Base-by-base conservation (phyloP, 2,113 vertebrate genomes). In the Apeltes quadracus region DNA sequence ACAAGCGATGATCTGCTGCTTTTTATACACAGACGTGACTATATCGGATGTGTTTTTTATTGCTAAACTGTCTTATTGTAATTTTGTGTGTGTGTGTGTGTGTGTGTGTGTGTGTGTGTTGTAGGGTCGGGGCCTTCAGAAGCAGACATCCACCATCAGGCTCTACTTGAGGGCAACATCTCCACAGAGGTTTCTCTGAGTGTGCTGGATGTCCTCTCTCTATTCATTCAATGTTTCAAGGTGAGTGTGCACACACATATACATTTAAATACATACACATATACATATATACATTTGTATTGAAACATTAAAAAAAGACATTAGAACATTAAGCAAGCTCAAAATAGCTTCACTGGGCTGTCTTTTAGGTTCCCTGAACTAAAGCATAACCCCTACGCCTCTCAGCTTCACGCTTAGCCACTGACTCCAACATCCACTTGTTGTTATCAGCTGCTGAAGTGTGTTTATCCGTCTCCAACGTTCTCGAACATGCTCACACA, bases 221-320 rank as follows among this genome's bases (percentile, higher is more conserved):
- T 96, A 81, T 98, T 99, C 84, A 95, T 92, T 23, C 97, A 97
- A 85, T 95, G 94, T 74, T 98, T 98, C 83, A 98, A 97, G 97
- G 97, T 99, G 76, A 93, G 13, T 18, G 3, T 1, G 6, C n/a
- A 9, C 58, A 61, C 41, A 29, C 29, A 39, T 10, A 25, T 36
- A 56, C 53, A 62, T 39, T 22, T 23, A 46, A 36, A 29, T 36
- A 27, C 54, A 64, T n/a, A n/a, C n/a, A n/a, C n/a, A n/a, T n/a
- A n/a, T 34, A 68, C 55, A 20, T 59, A 57, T 73, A 59, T 34
- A 43, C 1, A 10, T 50, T 50, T 22, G 29, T 29, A 29, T 29
- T 29, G 29, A 29, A 29, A 29, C 29, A 29, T 29, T 29, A n/a
- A n/a, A n/a, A n/a, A n/a, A n/a, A n/a, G n/a, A n/a, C n/a, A n/a